A percentile compares a stretch with the other conserved stretches of the same genome.
These are phyloP conservation scores for Carettochelys insculpta DNA, from an alignment of 2,113 vertebrate species.

Conservation along the genomic window DNA sequence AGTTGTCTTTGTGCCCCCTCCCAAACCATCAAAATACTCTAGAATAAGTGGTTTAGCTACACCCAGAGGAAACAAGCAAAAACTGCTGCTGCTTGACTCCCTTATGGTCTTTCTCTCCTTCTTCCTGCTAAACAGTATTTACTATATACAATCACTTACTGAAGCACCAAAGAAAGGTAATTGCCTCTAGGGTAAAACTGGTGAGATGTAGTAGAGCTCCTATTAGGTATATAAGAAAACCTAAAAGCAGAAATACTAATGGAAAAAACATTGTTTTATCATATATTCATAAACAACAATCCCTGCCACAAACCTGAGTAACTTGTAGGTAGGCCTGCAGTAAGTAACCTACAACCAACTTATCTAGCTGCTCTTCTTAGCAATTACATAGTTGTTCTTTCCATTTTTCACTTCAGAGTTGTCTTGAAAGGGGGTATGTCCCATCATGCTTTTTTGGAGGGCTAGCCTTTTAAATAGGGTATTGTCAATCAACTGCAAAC, in stretches of 20 bases:
- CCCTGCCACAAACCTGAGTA: too few relatives aligned
- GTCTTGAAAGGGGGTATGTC: not conserved
- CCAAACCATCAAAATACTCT: accelerated
- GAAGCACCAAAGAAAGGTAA: not conserved
- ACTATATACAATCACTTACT: not conserved
- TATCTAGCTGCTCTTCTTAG: not conserved
- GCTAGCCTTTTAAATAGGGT: not conserved
- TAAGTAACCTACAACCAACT: not conserved
- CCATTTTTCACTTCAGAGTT: too few relatives aligned
- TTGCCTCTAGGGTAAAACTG: not conserved
- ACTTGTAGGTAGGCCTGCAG: not conserved
- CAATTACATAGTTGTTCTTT: not conserved
- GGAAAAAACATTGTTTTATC: not conserved
- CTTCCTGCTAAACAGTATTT: accelerated
- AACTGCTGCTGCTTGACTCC: accelerated
- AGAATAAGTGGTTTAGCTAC: not conserved
- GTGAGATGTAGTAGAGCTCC: not conserved
- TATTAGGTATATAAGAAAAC: not conserved
- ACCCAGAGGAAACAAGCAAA: not conserved
- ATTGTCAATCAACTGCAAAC: not conserved
- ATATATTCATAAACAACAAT: too few relatives aligned
- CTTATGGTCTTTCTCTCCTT: not conserved
- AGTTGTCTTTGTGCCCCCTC: accelerated
- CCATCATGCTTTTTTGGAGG: not conserved
- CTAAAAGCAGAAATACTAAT: not conserved